Percentiles rank a stretch among this genome's conserved stretches.
phyloP scores from a whole-genome alignment of 2,888 invertebrate genomes.

The Thera obeliscata region DNA sequence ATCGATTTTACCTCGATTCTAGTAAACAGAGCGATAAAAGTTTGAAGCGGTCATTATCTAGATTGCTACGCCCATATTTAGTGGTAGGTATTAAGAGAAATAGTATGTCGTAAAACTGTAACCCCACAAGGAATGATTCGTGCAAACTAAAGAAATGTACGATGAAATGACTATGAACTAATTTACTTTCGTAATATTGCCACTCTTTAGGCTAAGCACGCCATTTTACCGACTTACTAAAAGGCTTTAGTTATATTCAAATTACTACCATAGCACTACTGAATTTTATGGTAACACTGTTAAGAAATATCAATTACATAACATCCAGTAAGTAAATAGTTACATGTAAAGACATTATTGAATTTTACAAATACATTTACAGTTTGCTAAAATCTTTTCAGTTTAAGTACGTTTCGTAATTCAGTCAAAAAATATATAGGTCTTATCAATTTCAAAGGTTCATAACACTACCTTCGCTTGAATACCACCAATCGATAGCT shows the following conservation, averaged over 20 bases:
- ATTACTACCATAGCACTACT: slow-evolving; percentile 28
- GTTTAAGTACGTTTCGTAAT: slow-evolving; percentile 44
- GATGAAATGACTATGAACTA: slow-evolving; percentile 59
- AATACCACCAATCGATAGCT: slow-evolving; percentile 20
- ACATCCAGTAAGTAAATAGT: slow-evolving; percentile 33
- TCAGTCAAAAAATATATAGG: slow-evolving; percentile 45
- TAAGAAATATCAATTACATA: slow-evolving; percentile 42
- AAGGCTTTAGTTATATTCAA: slow-evolving; percentile 29
- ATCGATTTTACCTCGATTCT: slow-evolving; percentile 34
- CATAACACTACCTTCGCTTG: slow-evolving; percentile 31
- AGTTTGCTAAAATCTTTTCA: slow-evolving; percentile 51
- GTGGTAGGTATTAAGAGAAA: slow-evolving; percentile 21
- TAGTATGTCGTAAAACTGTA: slow-evolving; percentile 32
- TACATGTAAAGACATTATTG: slow-evolving; percentile 41
- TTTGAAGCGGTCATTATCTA: slow-evolving; percentile 34
- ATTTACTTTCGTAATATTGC: slow-evolving; percentile 57
- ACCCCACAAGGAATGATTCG: slow-evolving; percentile 85
- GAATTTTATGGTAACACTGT: slow-evolving; percentile 33
- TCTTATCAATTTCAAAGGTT: slow-evolving; percentile 34
- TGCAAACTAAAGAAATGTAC: slow-evolving; percentile 84
- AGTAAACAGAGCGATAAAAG: slow-evolving; percentile 30
- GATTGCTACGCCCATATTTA: slow-evolving; percentile 27
- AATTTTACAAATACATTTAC: slow-evolving; percentile 52
- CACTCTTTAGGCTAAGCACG: slow-evolving; percentile 42
- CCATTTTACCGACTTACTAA: slow-evolving; percentile 31